Base-by-base conservation (phyloP, 2,888 invertebrate genomes). In the Bombyx huttoni region DNA sequence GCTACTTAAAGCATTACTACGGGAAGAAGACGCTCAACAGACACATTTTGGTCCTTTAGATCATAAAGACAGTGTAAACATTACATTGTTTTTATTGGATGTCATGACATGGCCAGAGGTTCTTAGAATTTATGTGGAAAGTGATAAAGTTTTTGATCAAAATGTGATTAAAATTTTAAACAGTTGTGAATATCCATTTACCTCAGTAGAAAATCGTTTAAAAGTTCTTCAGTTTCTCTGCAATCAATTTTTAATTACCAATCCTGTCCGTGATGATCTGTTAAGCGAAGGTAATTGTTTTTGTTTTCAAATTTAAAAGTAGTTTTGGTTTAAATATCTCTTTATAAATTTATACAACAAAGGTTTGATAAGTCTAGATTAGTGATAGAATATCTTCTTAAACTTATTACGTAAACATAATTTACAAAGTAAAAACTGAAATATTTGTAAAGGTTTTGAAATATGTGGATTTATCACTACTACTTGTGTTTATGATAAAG, bases 71-170 rank as follows among this genome's bases (percentile, higher is more conserved):
- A 97, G 98, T 78, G 94, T 98, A 34, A 98, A 99, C 81, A 94
- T 98, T 58, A 92, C 95, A 62, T 89, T 98, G 52, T 98, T 95
- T 88, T 92, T 98, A 68, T 92, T 98, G 67, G 99, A 99, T 88
- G 91, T 94, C 52, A 93, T 99, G 89, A 98, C 98, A 50, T 99
- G 99, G 96, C 97, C 98, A 47, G 98, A 99, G 89, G 93, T 96
- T 50, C 85, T 98, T 58, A 90, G 96, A 59, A 91, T 94, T 50
- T 98, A 96, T 84, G 92, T 98, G 33, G 97, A 98, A 80, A 97
- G 97, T 90, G 98, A 97, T 82, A 92, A 91, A 70, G 87, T 89
- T 53, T 96, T 95, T 80, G 94, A 95, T 84, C 90, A 92, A 57
- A 90, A 89, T 68, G 92, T 95, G 58, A 83, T 94, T 55, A 89